Percentiles rank a stretch among this genome's conserved stretches.
Evolutionary conservation across 35 echinoderm and acorn worm species (phyloP).

Genomic region (Lytechinus variegatus): DNA sequence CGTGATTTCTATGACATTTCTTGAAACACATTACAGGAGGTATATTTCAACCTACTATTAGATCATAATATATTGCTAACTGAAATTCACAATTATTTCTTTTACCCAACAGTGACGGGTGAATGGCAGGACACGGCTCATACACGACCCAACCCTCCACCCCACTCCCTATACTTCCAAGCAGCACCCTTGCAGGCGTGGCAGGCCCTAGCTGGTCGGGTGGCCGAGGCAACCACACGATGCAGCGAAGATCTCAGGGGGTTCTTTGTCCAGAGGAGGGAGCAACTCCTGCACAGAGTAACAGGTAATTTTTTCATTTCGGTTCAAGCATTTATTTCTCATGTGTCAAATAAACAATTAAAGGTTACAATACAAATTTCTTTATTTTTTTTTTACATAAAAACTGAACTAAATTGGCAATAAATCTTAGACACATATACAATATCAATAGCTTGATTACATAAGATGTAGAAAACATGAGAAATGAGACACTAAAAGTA

Average conservation of each 20-base stretch:
- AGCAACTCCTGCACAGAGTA: slow-evolving; percentile 63
- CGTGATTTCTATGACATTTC: not conserved
- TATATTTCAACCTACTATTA: too few species aligned
- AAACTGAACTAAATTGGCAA: too few species aligned
- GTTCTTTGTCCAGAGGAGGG: slow-evolving; percentile 68
- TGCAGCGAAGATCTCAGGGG: slow-evolving; percentile 67
- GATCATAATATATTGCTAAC: too few species aligned
- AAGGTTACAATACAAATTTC: too few species aligned
- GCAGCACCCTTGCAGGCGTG: slow-evolving; percentile 73
- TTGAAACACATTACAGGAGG: too few species aligned
- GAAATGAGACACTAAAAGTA: too few species aligned
- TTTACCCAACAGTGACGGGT: slow-evolving; percentile 44
- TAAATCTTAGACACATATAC: too few species aligned
- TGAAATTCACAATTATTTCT: not conserved
- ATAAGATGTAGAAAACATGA: too few species aligned
- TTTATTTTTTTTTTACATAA: too few species aligned
- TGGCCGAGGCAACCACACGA: slow-evolving; percentile 66
- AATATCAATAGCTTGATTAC: too few species aligned
- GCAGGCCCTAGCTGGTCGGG: slow-evolving; percentile 71
- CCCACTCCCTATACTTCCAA: slow-evolving; percentile 86
- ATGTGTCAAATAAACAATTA: too few species aligned
- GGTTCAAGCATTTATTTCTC: too few species aligned
- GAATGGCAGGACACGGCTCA: slow-evolving; percentile 51
- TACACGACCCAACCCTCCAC: not conserved
- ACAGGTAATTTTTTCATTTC: slow-evolving; percentile 63